Conservation (phyloP, 37 sponge, comb jelly and placozoan species). For the Halisarca cf. caerulea region DNA sequence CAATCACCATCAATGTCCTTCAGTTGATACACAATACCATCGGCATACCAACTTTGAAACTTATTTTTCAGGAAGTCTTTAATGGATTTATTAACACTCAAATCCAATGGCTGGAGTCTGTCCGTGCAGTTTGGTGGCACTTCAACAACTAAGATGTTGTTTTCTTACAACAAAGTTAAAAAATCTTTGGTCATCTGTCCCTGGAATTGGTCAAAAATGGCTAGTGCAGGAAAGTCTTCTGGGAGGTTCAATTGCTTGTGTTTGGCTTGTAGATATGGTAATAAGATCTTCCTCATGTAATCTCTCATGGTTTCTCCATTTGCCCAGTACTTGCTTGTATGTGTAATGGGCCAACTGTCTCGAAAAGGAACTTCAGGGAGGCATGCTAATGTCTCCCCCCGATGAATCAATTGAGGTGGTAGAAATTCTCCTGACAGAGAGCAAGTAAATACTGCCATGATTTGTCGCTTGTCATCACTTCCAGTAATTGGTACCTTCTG, state of each 20-base stretch:
- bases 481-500: background rate
- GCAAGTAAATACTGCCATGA: conserved; percentile 17
- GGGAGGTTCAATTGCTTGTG: conserved; percentile 33
- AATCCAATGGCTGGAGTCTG: too few relatives aligned
- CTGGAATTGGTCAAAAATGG: conserved; percentile 55
- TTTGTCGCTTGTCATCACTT: conserved; percentile 6
- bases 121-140: too few relatives aligned
- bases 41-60: too few relatives aligned
- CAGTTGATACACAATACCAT: too few relatives aligned
- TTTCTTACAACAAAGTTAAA: conserved; percentile 17
- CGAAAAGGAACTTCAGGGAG: background rate
- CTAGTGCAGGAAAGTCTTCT: conserved; percentile 41
- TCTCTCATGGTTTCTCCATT: background rate
- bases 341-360: background rate
- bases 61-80: too few relatives aligned
- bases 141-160: too few relatives aligned
- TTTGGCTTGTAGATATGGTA: conserved; percentile 13
- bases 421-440: conserved; percentile 4
- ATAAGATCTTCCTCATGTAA: background rate
- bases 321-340: background rate
- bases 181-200: conserved; percentile 36
- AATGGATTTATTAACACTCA: too few relatives aligned
- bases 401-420: background rate
- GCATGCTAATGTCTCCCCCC: background rate
- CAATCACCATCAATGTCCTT: too few relatives aligned